Percentiles rank a stretch among this genome's conserved stretches.
Evolutionary conservation across 2,113 vertebrate genomes (phyloP).

Genomic region (Sialia sialis): DNA sequence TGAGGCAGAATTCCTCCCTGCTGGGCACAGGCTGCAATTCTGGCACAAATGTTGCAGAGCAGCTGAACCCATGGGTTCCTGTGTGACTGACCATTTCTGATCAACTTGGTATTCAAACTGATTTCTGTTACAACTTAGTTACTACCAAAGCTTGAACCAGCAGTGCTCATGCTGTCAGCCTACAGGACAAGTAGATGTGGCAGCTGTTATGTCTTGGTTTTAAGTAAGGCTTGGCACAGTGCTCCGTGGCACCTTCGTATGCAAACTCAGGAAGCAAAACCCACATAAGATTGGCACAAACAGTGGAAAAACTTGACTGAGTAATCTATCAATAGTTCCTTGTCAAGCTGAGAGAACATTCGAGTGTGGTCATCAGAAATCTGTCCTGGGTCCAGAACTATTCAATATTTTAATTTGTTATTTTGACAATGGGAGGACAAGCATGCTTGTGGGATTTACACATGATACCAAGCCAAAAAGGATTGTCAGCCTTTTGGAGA

Average conservation of each 20-base stretch:
- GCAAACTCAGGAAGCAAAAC: background rate
- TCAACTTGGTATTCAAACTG: background rate
- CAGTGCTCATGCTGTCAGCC: background rate
- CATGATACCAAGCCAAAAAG: background rate
- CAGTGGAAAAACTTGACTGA: background rate
- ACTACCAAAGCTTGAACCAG: background rate
- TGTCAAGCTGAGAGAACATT: constrained; percentile 7
- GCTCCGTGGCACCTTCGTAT: background rate
- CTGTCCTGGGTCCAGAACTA: background rate
- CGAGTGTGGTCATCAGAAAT: constrained; percentile 13
- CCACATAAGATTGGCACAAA: background rate
- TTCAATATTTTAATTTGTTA: constrained; percentile 8
- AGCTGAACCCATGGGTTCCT: background rate
- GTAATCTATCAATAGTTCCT: constrained; percentile 5
- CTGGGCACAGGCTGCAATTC: background rate
- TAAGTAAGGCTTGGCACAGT: background rate
- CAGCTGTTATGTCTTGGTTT: background rate
- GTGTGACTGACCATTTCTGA: background rate
- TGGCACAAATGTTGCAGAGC: background rate
- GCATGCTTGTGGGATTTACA: background rate
- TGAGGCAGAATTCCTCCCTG: background rate
- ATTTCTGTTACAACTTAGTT: background rate
- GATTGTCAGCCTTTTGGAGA: background rate
- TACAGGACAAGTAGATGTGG: background rate
- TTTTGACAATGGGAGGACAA: constrained; percentile 18